Percentiles rank a stretch among this genome's conserved stretches.
These are phyloP conservation scores for Xestia ashworthii DNA, from an alignment of 2,888 invertebrate species.

Conservation along the genomic window DNA sequence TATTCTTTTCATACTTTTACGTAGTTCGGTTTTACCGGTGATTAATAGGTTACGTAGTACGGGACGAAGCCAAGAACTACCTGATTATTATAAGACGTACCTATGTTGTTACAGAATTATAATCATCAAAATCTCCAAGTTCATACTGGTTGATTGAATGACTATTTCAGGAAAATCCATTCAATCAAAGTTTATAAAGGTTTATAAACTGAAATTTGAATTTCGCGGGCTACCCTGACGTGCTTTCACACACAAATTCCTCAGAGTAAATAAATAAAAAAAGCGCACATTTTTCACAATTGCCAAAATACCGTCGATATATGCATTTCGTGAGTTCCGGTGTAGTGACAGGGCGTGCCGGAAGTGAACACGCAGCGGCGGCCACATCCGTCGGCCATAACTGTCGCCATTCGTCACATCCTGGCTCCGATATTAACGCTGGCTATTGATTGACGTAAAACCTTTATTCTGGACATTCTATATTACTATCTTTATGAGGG, in stretches of 20 bases:
- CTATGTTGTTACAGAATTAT: too few species aligned
- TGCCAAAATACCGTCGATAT: constrained; percentile 59
- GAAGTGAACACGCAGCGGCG: constrained; percentile 73
- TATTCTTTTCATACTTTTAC: too few species aligned
- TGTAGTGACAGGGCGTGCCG: constrained; percentile 72
- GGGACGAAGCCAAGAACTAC: too few species aligned
- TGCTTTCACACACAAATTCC: not conserved
- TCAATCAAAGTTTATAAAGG: too few species aligned
- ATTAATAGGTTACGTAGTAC: too few species aligned
- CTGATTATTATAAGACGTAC: too few species aligned
- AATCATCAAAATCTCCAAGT: too few species aligned
- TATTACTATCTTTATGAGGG: constrained; percentile 57
- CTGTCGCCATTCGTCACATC: constrained; percentile 80
- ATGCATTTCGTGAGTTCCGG: constrained; percentile 72
- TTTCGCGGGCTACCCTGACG: too few species aligned
- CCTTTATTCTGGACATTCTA: constrained; percentile 51
- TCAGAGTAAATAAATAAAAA: constrained; percentile 29
- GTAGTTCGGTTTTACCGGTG: too few species aligned
- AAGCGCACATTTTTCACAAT: constrained; percentile 37
- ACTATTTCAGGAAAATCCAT: too few species aligned
- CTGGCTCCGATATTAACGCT: constrained; percentile 71
- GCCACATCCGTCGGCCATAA: constrained; percentile 77
- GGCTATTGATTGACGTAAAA: constrained; percentile 70
- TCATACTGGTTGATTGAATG: too few species aligned
- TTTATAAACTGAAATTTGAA: too few species aligned